Conservation (phyloP, 2,113 vertebrate species). For the Eonycteris spelaea region DNA sequence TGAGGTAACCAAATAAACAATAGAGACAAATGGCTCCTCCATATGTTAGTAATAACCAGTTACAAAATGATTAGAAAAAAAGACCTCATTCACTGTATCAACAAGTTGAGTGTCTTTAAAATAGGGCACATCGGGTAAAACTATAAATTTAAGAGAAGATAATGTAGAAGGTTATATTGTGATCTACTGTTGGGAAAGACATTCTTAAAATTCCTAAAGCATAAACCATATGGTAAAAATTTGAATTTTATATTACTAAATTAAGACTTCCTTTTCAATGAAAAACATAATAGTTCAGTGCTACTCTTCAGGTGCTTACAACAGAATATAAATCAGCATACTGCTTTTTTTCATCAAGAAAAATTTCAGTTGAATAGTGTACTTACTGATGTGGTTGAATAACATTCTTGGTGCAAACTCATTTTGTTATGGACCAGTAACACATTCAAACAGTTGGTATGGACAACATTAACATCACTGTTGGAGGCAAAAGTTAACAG, state of each 20-base stretch:
- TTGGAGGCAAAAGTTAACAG: background rate
- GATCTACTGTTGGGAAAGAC: background rate
- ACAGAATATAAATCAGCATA: background rate
- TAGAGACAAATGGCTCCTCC: background rate
- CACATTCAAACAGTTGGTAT: background rate
- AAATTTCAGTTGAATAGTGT: background rate
- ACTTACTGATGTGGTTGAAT: background rate
- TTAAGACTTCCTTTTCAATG: background rate
- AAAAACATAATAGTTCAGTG: background rate
- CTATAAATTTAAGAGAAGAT: background rate
- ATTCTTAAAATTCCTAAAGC: background rate
- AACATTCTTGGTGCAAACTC: background rate
- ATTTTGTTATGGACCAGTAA: background rate
- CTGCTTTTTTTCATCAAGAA: background rate
- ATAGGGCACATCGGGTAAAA: background rate
- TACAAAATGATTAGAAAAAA: background rate
- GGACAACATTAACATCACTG: background rate
- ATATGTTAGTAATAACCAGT: background rate
- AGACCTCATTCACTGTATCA: background rate
- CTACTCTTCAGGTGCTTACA: background rate
- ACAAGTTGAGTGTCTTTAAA: background rate
- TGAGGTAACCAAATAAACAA: background rate
- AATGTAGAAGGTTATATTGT: background rate
- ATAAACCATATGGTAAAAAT: background rate
- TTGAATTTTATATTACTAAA: background rate